Evolutionary conservation across 2,797 vertebrate species (phyloP).

Genomic region (Clarias laeviceps): DNA sequence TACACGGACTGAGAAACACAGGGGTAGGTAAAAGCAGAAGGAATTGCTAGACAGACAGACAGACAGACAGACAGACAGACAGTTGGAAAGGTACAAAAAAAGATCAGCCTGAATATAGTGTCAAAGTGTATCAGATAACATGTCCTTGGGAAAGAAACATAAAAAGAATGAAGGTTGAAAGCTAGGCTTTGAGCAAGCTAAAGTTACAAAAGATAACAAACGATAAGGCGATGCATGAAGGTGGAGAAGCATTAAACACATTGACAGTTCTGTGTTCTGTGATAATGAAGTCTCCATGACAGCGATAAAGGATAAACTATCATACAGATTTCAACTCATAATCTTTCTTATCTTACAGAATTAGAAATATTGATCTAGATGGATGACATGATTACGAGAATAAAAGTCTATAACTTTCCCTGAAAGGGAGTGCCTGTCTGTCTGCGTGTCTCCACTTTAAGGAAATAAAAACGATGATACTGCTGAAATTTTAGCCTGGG

Average conservation of each 20-base stretch:
- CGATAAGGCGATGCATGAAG: slow-evolving; percentile 7
- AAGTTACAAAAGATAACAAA: neutral
- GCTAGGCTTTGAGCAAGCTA: neutral
- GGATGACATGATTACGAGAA: neutral
- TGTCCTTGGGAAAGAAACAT: neutral
- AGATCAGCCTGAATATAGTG: neutral
- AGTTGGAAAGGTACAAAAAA: neutral
- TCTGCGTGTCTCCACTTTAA: neutral
- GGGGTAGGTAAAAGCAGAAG: neutral
- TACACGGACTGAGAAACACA: neutral
- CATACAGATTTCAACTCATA: neutral
- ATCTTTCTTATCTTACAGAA: slow-evolving; percentile 2
- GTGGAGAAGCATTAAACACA: neutral
- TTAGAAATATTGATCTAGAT: neutral
- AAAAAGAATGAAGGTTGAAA: neutral
- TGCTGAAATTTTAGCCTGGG: neutral
- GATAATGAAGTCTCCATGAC: neutral
- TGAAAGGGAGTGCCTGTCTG: neutral
- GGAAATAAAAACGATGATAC: neutral
- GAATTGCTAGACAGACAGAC: neutral
- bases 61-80: neutral
- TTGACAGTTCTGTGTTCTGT: neutral
- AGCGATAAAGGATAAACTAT: slow-evolving; percentile 27
- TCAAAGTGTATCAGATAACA: neutral
- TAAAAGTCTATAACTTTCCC: neutral